phyloP scores from a whole-genome alignment of 2,113 vertebrate genomes.

The Chrysemys picta region DNA sequence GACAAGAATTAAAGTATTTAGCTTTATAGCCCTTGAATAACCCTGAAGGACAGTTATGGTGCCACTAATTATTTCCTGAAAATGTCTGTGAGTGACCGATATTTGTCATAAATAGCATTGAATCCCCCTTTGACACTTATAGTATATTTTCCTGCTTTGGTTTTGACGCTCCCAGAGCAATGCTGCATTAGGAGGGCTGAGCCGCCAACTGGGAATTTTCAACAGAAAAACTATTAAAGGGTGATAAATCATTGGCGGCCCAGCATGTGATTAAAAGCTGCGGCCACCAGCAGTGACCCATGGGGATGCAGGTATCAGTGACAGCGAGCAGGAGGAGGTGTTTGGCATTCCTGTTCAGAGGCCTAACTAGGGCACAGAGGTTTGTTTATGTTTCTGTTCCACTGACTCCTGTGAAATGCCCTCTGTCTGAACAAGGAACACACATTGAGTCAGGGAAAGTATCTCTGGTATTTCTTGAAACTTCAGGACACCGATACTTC shows the following conservation, averaged over 20 bases:
- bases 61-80: constrained; percentile 45
- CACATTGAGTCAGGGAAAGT: constrained; percentile 52
- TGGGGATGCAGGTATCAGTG: constrained; percentile 71
- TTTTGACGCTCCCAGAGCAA: constrained; percentile 14
- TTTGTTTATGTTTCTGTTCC: constrained; percentile 79
- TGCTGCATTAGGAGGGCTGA: neutral
- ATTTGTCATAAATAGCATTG: constrained; percentile 24
- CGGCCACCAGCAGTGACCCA: constrained; percentile 71
- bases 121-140: constrained; percentile 9
- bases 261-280: constrained; percentile 65
- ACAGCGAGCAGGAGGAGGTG: constrained; percentile 68
- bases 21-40: constrained; percentile 8
- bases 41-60: neutral
- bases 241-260: constrained; percentile 71
- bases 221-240: constrained; percentile 58
- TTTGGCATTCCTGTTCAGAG: constrained; percentile 71
- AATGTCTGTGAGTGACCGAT: neutral
- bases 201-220: constrained; percentile 62
- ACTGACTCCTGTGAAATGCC: constrained; percentile 71
- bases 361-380: constrained; percentile 11
- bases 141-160: neutral
- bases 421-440: constrained; percentile 70
- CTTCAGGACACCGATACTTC: neutral
- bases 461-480: constrained; percentile 65
- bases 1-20: constrained; percentile 4